These are phyloP conservation scores for Lagenorhynchus albirostris DNA, from an alignment of 2,113 vertebrate species.

Conservation along the genomic window DNA sequence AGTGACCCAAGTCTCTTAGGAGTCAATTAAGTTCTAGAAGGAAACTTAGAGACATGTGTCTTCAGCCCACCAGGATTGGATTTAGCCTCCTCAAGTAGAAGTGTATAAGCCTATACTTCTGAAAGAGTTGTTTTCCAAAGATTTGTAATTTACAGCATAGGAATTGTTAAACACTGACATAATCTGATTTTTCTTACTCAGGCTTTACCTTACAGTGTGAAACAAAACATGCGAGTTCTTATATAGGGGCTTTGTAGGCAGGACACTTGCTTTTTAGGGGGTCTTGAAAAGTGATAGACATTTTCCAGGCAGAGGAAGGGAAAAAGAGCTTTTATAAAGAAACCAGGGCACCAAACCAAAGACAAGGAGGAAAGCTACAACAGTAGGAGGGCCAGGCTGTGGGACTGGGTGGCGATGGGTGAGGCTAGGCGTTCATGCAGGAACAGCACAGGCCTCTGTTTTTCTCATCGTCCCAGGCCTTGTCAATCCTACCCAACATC, in stretches of 20 bases:
- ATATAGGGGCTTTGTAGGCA: not conserved
- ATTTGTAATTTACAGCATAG: not conserved
- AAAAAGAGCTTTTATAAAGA: not conserved
- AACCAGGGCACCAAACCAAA: not conserved
- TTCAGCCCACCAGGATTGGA: not conserved
- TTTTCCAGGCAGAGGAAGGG: not conserved
- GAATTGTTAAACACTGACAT: not conserved
- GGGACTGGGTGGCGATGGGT: accelerated
- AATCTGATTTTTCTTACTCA: not conserved
- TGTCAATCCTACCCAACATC: accelerated
- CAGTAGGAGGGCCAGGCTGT: not conserved
- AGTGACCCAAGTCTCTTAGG: not conserved
- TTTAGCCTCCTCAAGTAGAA: not conserved
- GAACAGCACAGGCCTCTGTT: not conserved
- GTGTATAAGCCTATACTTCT: not conserved
- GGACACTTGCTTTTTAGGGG: not conserved
- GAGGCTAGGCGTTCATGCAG: not conserved
- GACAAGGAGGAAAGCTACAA: not conserved
- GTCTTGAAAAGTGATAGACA: not conserved
- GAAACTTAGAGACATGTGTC: not conserved
- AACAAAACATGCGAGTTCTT: not conserved
- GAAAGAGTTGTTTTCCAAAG: not conserved
- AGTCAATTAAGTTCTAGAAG: not conserved
- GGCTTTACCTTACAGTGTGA: not conserved
- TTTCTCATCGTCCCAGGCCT: not conserved